Conservation (phyloP, 1,140 invertebrate species). For the Lamellibrachia luymesi region DNA sequence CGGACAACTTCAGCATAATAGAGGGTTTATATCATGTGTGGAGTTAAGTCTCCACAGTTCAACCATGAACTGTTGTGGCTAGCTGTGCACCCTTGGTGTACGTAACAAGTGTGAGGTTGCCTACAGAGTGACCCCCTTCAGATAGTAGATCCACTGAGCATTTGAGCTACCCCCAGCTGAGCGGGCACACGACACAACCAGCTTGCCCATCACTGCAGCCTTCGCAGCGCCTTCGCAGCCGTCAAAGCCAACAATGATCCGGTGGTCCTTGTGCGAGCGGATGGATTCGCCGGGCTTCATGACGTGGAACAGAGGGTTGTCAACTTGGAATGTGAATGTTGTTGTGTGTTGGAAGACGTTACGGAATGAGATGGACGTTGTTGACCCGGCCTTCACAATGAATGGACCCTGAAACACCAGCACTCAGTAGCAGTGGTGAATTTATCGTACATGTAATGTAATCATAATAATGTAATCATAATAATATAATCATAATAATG, state of each 20-base stretch:
- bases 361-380: conserved; percentile 51
- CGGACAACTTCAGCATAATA: too few relatives aligned
- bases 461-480: conserved; percentile 6
- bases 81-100: neutral
- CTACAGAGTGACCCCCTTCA: conserved; percentile 51
- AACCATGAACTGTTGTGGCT: neutral
- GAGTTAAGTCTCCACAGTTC: neutral
- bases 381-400: conserved; percentile 51
- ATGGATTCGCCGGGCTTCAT: conserved; percentile 53
- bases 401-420: conserved; percentile 44
- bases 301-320: conserved; percentile 55
- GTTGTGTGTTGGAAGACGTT: conserved; percentile 54
- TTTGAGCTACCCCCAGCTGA: conserved; percentile 44
- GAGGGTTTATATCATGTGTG: neutral
- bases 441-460: neutral
- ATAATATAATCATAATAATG: neutral
- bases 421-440: neutral
- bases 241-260: conserved; percentile 56
- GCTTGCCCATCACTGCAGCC: conserved; percentile 55
- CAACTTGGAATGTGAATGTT: conserved; percentile 50
- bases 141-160: conserved; percentile 57
- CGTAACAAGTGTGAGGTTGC: neutral
- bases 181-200: conserved; percentile 52
- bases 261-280: conserved; percentile 51
- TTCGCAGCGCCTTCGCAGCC: conserved; percentile 50